A percentile compares a stretch with the other conserved stretches of the same genome.
phyloP scores from a whole-genome alignment of 2,797 vertebrate genomes.

The Tarsius wallacei region DNA sequence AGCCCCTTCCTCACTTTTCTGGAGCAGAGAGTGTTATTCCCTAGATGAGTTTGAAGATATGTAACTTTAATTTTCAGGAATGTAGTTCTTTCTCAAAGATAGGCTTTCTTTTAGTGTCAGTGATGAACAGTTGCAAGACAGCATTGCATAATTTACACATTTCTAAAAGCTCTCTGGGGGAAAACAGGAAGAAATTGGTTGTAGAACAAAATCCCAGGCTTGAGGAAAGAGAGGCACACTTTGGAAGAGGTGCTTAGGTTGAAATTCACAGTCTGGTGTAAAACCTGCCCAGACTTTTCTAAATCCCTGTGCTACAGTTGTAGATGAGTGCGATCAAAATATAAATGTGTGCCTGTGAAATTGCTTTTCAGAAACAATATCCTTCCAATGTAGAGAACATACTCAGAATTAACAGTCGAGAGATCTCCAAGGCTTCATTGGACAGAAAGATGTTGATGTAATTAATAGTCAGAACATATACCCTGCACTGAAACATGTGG shows the following conservation, averaged over 20 bases:
- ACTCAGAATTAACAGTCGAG: neutral
- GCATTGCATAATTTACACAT: conserved; percentile 34
- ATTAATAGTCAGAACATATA: neutral
- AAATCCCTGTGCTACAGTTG: neutral
- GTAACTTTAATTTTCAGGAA: conserved; percentile 45
- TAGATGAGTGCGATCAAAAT: neutral
- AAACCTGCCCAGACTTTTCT: neutral
- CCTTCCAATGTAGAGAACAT: neutral
- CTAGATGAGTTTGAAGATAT: neutral
- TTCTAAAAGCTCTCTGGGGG: conserved; percentile 53
- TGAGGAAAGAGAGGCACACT: neutral
- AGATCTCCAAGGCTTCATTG: neutral
- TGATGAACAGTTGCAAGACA: conserved; percentile 51
- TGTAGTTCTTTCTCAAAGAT: conserved; percentile 52
- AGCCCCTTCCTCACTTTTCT: neutral
- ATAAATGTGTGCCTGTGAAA: neutral
- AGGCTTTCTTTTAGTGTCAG: conserved; percentile 56
- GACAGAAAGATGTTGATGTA: neutral
- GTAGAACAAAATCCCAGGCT: neutral
- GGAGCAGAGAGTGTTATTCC: neutral
- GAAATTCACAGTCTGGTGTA: neutral
- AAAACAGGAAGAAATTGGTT: neutral
- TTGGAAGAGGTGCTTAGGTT: conserved; percentile 20
- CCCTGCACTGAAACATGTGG: neutral
- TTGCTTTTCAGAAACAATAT: neutral